Evolutionary conservation across 2,888 invertebrate species (phyloP).

Genomic region (Agriopis marginaria): DNA sequence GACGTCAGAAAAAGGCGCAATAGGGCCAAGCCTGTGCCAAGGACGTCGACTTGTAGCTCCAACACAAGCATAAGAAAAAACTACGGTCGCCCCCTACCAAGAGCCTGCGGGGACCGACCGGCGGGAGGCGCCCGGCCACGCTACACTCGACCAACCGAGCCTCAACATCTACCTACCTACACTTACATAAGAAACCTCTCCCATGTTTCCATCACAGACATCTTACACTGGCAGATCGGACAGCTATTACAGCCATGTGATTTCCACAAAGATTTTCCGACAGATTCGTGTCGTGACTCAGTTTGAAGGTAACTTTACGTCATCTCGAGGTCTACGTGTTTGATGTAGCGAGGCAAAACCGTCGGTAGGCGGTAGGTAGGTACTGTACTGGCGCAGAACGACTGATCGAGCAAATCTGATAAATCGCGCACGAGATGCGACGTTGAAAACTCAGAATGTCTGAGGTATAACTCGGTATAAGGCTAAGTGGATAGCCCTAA

Average conservation of each 20-base stretch:
- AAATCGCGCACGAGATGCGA: constrained; percentile 1
- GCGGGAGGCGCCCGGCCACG: constrained; percentile 69
- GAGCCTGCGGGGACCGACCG: constrained; percentile 64
- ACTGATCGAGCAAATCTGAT: constrained; percentile 19
- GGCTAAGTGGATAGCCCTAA: no score
- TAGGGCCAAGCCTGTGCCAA: constrained; percentile 35
- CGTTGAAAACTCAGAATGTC: not conserved
- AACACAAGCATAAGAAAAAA: constrained; percentile 53
- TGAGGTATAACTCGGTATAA: no score
- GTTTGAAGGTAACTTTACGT: constrained; percentile 44
- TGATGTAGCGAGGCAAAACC: constrained; percentile 27
- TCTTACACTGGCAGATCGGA: constrained; percentile 6
- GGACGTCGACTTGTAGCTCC: constrained; percentile 41
- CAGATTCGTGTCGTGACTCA: constrained; percentile 42
- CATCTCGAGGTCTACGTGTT: constrained; percentile 36
- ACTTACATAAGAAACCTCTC: constrained; percentile 44
- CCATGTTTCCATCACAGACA: constrained; percentile 31
- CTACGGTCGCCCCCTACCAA: constrained; percentile 65
- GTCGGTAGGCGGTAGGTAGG: constrained; percentile 10
- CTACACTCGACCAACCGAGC: constrained; percentile 55
- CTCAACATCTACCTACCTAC: constrained; percentile 45
- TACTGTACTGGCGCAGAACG: constrained; percentile 12
- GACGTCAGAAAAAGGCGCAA: constrained; percentile 26
- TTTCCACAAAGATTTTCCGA: constrained; percentile 38
- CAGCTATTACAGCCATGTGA: constrained; percentile 18